Evolutionary conservation across 1,140 invertebrate species (phyloP).

Genomic region (Akabosia matsudoensis): DNA sequence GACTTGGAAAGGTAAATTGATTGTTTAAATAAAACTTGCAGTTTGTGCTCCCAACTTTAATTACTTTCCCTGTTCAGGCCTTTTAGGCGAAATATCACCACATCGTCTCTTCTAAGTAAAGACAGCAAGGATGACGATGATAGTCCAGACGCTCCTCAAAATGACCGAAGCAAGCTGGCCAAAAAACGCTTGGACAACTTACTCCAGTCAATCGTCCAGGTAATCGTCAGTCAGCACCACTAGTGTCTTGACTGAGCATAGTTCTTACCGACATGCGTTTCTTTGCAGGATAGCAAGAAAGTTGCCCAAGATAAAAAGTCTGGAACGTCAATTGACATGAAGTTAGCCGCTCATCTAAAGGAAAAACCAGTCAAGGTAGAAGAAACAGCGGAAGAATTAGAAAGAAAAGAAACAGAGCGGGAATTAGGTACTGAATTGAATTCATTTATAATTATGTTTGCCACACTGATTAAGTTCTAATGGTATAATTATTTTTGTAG

Average conservation of each 20-base stretch:
- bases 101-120: too few species aligned
- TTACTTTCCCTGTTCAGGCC: too few species aligned
- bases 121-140: not conserved
- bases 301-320: not conserved
- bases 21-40: not conserved
- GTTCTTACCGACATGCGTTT: not conserved
- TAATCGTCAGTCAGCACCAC: too few species aligned
- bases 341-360: not conserved
- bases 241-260: too few species aligned
- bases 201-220: not conserved
- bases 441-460: not conserved
- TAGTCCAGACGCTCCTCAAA: not conserved
- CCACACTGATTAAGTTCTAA: not conserved
- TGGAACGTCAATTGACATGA: not conserved
- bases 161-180: not conserved
- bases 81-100: too few species aligned
- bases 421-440: not conserved
- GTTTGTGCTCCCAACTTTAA: too few species aligned
- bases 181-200: not conserved
- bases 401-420: not conserved
- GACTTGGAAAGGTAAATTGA: not conserved
- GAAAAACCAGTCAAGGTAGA: not conserved
- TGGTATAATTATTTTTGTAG: slow-evolving; percentile 10
- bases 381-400: not conserved
- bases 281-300: not conserved